Conservation (phyloP, 2,113 vertebrate genomes). For the Ceyx melanurus region DNA sequence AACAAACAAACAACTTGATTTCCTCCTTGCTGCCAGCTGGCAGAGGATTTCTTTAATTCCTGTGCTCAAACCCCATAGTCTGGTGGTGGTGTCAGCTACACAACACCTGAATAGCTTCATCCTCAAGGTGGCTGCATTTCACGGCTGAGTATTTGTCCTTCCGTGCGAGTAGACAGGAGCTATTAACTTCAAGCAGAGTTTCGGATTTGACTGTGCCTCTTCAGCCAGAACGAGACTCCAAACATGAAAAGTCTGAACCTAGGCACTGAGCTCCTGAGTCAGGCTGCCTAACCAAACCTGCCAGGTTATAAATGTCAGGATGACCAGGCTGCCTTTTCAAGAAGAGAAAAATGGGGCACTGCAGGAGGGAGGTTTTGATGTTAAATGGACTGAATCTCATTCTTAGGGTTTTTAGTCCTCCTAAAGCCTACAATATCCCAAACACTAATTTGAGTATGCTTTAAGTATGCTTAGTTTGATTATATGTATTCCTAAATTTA, state of each 20-base stretch:
- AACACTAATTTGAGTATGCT: not conserved
- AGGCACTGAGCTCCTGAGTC: not conserved
- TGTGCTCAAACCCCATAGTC: not conserved
- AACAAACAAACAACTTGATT: not conserved
- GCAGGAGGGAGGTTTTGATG: not conserved
- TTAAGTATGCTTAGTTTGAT: too few relatives aligned
- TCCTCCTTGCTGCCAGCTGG: not conserved
- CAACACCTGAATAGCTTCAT: not conserved
- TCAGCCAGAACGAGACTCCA: not conserved
- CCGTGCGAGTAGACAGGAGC: not conserved
- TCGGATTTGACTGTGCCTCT: not conserved
- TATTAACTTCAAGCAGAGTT: not conserved
- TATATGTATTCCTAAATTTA: not conserved
- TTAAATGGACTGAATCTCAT: not conserved
- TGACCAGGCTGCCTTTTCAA: not conserved
- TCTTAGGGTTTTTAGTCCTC: not conserved
- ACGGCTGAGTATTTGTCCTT: not conserved
- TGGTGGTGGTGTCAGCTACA: not conserved
- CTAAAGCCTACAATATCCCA: not conserved
- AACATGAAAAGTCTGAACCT: not conserved
- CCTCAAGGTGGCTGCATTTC: not conserved
- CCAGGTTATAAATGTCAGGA: not conserved
- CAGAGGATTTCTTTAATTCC: not conserved
- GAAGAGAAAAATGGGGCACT: not conserved
- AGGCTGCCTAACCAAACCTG: not conserved